phyloP scores from a whole-genome alignment of 1,140 invertebrate species.

The Trichogramma pretiosum region DNA sequence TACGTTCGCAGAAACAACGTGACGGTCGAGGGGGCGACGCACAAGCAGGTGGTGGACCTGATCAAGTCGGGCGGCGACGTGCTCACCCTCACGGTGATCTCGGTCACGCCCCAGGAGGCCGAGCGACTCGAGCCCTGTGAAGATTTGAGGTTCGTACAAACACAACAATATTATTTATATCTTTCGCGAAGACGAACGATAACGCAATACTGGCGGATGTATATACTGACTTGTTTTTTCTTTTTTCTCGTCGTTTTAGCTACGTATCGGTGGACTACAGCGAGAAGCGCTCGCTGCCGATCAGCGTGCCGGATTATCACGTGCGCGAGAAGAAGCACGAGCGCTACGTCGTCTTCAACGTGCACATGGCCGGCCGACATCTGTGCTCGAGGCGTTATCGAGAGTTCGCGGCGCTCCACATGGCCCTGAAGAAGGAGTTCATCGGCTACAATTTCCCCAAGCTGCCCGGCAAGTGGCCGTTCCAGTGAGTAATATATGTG shows the following conservation, averaged over 20 bases:
- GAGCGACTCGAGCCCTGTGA: constrained; percentile 42
- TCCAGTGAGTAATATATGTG: constrained; percentile 59
- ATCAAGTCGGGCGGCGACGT: constrained; percentile 98
- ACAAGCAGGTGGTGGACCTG: constrained; percentile 97
- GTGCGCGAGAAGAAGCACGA: constrained; percentile 72
- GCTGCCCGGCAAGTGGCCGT: constrained; percentile 97
- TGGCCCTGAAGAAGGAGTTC: constrained; percentile 91
- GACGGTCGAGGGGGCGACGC: constrained; percentile 97
- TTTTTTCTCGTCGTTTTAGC: too few relatives aligned
- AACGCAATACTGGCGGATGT: too few relatives aligned
- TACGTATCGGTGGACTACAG: constrained; percentile 95
- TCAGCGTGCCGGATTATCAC: constrained; percentile 94
- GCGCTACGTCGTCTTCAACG: constrained; percentile 93
- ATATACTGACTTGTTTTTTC: too few relatives aligned
- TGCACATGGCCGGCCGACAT: constrained; percentile 97
- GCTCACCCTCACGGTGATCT: constrained; percentile 90
- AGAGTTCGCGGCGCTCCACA: constrained; percentile 87
- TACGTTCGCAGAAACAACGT: constrained; percentile 87
- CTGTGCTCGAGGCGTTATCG: constrained; percentile 91
- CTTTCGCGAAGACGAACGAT: too few relatives aligned
- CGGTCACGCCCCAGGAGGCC: constrained; percentile 78
- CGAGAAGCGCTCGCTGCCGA: constrained; percentile 94
- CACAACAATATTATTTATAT: too few relatives aligned
- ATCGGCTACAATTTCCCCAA: constrained; percentile 96
- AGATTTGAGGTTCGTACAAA: constrained; percentile 35